Conservation (phyloP, 2,113 vertebrate species). For the Pogona vitticeps region DNA sequence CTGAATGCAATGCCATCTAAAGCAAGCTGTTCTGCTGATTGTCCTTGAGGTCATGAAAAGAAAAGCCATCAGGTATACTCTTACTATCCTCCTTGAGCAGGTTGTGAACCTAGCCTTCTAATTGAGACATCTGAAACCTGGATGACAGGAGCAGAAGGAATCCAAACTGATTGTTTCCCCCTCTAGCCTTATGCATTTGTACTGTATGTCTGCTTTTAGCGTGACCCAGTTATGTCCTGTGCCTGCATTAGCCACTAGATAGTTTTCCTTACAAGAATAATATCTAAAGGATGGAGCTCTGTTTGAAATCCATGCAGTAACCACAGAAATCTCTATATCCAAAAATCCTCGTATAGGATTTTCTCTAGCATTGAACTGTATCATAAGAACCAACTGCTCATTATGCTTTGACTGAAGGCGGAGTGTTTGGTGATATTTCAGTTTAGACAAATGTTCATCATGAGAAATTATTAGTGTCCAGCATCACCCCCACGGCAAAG, state of each 20-base stretch:
- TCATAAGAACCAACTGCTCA: neutral
- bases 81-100: neutral
- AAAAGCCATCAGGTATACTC: neutral
- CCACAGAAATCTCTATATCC: rapidly evolving
- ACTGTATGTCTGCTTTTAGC: rapidly evolving
- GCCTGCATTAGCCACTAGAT: rapidly evolving
- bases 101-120: neutral
- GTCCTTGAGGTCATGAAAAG: neutral
- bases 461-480: neutral
- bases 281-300: rapidly evolving
- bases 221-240: neutral
- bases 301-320: neutral
- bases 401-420: neutral
- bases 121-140: neutral
- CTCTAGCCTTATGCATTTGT: neutral
- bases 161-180: neutral
- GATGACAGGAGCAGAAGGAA: neutral
- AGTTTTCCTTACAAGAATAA: rapidly evolving
- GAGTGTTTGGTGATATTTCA: neutral
- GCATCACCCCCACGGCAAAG: neutral
- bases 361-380: neutral
- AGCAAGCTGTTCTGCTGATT: neutral
- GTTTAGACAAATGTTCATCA: neutral
- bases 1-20: neutral
- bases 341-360: neutral